Conservation (phyloP, 2,888 invertebrate genomes). For the Marasmarcha lunaedactyla region DNA sequence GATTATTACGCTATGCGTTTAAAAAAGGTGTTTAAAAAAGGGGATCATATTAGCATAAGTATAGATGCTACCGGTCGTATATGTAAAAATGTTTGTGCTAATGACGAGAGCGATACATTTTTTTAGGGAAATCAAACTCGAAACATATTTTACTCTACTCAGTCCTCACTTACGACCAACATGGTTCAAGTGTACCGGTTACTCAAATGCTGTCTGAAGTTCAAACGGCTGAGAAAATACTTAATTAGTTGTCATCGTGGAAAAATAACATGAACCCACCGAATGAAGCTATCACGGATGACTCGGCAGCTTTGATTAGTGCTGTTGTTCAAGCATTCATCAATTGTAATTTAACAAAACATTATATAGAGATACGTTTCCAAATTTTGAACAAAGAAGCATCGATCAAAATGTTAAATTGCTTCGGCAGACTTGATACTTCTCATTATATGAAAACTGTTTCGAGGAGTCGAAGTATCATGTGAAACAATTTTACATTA, state of each 20-base stretch:
- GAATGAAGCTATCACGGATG: constrained; percentile 3
- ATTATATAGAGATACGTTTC: constrained; percentile 1
- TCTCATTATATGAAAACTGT: not conserved
- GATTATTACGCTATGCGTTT: not conserved
- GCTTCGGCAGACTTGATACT: not conserved
- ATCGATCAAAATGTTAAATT: not conserved
- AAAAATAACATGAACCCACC: not conserved
- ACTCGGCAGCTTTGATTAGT: constrained; percentile 3
- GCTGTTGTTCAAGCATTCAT: constrained; percentile 1
- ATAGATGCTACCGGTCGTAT: constrained; percentile 1
- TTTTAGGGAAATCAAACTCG: not conserved
- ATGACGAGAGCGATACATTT: not conserved
- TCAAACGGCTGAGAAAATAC: constrained; percentile 2
- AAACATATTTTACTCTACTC: constrained; percentile 1
- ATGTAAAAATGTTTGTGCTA: constrained; percentile 1
- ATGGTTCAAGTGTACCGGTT: constrained; percentile 1
- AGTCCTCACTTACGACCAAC: not conserved
- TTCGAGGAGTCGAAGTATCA: not conserved
- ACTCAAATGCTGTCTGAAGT: constrained; percentile 1
- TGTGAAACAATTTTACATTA: constrained; percentile 1
- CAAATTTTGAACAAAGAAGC: constrained; percentile 1
- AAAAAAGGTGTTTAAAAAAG: not conserved
- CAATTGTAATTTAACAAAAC: constrained; percentile 1
- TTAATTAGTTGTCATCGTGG: constrained; percentile 1
- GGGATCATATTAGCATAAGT: not conserved